phyloP scores from a whole-genome alignment of 2,113 vertebrate genomes.

The Albula goreensis region DNA sequence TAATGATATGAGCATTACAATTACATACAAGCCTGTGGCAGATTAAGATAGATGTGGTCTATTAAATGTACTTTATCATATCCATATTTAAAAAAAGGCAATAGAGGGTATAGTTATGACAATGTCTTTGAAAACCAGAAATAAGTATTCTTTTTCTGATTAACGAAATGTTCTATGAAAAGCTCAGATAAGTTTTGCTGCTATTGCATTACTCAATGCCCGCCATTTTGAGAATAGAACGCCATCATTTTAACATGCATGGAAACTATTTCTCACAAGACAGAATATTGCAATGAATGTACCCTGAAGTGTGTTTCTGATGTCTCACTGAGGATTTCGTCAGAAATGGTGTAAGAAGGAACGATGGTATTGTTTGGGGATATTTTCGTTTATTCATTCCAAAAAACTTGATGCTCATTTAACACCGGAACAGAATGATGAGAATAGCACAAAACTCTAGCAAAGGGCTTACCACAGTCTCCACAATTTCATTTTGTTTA shows the following conservation, averaged over 20 bases:
- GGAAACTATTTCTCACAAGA: background rate
- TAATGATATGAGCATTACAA: too few relatives aligned
- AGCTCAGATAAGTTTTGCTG: background rate
- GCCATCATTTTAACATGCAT: too few relatives aligned
- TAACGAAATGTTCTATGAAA: background rate
- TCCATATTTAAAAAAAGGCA: too few relatives aligned
- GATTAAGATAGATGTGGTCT: background rate
- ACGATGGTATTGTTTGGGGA: background rate
- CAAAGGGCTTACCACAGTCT: too few relatives aligned
- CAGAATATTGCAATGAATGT: background rate
- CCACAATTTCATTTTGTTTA: background rate
- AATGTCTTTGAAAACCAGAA: too few relatives aligned
- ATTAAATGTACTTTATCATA: background rate
- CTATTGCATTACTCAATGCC: background rate
- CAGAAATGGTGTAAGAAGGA: background rate
- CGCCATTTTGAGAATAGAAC: too few relatives aligned
- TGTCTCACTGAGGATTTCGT: background rate
- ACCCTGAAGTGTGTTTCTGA: background rate
- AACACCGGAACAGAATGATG: too few relatives aligned
- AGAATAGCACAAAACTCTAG: too few relatives aligned
- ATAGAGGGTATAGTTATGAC: too few relatives aligned
- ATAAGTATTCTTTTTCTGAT: too few relatives aligned
- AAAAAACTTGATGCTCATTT: too few relatives aligned
- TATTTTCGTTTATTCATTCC: too few relatives aligned
- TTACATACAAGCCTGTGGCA: background rate